phyloP scores from a whole-genome alignment of 2,797 vertebrate species.

The Hydrophis major region DNA sequence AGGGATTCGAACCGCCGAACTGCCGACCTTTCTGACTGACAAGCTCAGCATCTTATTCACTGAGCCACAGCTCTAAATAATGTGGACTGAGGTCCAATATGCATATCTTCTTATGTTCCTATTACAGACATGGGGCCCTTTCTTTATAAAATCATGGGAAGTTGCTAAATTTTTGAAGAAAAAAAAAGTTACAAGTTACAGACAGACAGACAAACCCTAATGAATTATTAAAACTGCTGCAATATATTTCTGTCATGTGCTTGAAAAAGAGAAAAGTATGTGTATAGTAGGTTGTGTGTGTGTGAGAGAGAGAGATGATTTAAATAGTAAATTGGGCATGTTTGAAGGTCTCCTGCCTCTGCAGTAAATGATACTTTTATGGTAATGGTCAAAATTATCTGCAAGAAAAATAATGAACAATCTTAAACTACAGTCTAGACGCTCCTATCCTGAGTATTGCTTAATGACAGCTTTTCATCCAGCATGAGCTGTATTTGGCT shows the following conservation, averaged over 20 bases:
- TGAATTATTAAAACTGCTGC: neutral
- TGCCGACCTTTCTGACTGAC: no score
- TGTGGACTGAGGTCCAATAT: neutral
- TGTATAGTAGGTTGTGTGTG: neutral
- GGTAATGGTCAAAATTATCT: neutral
- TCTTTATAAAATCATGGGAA: neutral
- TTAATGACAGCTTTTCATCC: conserved; percentile 25
- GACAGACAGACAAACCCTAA: neutral
- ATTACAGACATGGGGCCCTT: neutral
- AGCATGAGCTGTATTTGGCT: neutral
- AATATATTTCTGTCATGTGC: neutral
- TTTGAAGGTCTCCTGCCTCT: neutral
- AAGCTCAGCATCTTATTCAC: no score
- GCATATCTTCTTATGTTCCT: neutral
- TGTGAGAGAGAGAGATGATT: neutral
- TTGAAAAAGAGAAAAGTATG: neutral
- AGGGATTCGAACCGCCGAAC: no score
- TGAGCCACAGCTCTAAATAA: neutral
- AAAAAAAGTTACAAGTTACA: neutral
- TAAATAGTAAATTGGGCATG: neutral
- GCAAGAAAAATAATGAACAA: conserved; percentile 13
- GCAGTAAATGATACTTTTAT: neutral
- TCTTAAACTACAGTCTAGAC: conserved; percentile 26
- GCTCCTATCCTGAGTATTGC: neutral
- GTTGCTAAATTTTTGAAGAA: neutral